These are phyloP conservation scores for Drosophila navojoa DNA, from an alignment of 1,140 invertebrate species.

Conservation along the genomic window DNA sequence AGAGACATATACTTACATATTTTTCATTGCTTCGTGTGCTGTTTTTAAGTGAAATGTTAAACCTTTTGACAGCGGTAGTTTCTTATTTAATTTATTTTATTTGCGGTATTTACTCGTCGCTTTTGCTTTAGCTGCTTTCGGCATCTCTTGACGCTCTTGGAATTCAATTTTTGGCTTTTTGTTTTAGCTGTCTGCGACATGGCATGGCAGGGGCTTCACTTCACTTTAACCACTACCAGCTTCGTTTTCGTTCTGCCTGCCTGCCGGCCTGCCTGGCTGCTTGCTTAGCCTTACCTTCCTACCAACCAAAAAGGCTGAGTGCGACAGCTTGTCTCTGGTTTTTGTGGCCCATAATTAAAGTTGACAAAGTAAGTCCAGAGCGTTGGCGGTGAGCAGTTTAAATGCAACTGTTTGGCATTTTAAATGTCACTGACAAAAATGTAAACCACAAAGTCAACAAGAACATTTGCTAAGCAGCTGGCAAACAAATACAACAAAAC, in stretches of 20 bases:
- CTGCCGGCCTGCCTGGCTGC: too few species aligned
- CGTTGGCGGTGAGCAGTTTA: conserved; percentile 36
- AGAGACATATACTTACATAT: conserved; percentile 45
- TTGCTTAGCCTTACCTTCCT: neutral
- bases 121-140: conserved; percentile 21
- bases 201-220: conserved; percentile 53
- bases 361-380: conserved; percentile 61
- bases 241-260: neutral
- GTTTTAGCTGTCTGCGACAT: conserved; percentile 70
- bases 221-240: conserved; percentile 27
- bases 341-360: conserved; percentile 73
- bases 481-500: neutral
- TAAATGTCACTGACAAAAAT: conserved; percentile 24
- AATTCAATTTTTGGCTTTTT: conserved; percentile 78
- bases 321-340: conserved; percentile 24
- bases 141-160: conserved; percentile 46
- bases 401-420: conserved; percentile 47
- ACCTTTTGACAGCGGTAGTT: conserved; percentile 82
- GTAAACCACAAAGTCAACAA: conserved; percentile 1
- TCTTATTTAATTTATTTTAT: conserved; percentile 83
- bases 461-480: neutral
- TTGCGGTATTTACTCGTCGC: conserved; percentile 75
- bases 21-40: conserved; percentile 48
- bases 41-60: conserved; percentile 81
- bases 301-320: neutral